Evolutionary conservation across 2,888 invertebrate genomes (phyloP), one percentile per base, ranked within the genome.

Genomic region (Philaethria dido): DNA sequence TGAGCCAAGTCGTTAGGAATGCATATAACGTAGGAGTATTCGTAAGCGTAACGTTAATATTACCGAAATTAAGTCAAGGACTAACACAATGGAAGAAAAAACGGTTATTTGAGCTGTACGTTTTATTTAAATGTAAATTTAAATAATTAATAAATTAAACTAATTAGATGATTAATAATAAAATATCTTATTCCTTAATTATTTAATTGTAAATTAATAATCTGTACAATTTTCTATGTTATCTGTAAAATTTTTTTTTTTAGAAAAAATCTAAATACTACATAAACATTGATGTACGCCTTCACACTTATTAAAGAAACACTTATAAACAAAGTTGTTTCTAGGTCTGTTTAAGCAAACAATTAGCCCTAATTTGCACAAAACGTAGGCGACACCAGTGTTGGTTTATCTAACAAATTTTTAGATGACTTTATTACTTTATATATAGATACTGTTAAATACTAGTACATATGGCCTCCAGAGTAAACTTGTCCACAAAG

Each of bases 1-100:
- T 69, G 67, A 68, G 55, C 68, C n/a, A 69, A 65, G 63, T 55
- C 33, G 59, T 54, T 44, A 44, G 57, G 68, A 69, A 68, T 70
- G 60, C 57, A 33, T 50, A n/a, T 25, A 22, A 36, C 61, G 69
- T 69, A 62, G 69, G 69, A 64, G 64, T 44, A 22, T 57, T 50
- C 20, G 29, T 62, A 52, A 33, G 33, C 42, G 18, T 25, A 59
- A 48, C 44, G 36, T 52, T 59, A 44, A 60, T 52, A 52, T 65
- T 54, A 47, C 42, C 16, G 48, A 57, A 69, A 69, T 62, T 67
- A 52, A 64, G 69, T 64, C 67, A 67, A 69, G 69, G 67, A 64
- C 59, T 62, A 25, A 59, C 29, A 22, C 36, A 61, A 55, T 61
- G 42, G 48, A 25, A 13, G 60, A 20, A 33, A 60, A 60, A 42